These are phyloP conservation scores for Phenganax subtilis DNA, from an alignment of 92 coral and sea anemone species.

Conservation along the genomic window DNA sequence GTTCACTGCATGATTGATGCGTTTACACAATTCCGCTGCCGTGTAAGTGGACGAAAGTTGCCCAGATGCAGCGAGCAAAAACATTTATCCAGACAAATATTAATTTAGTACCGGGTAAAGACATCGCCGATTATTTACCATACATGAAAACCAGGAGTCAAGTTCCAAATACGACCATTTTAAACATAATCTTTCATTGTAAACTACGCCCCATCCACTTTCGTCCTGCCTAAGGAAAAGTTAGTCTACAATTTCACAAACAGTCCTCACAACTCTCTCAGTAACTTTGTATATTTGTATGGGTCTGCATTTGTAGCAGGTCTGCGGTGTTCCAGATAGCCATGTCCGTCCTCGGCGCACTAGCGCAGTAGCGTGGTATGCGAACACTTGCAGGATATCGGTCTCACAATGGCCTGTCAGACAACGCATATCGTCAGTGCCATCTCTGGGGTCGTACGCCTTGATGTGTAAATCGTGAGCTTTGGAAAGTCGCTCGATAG, in stretches of 20 bases:
- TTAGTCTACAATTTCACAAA: neutral
- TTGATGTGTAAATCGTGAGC: slow-evolving; percentile 81
- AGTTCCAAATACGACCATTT: no score
- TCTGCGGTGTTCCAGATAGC: slow-evolving; percentile 87
- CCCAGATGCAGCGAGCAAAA: no score
- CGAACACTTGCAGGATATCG: slow-evolving; percentile 77
- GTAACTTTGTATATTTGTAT: slow-evolving; percentile 80
- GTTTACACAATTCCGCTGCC: no score
- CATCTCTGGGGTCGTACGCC: slow-evolving; percentile 85
- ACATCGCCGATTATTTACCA: no score
- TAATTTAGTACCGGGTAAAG: no score
- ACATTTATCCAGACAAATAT: no score
- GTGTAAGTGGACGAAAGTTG: no score
- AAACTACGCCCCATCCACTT: no score
- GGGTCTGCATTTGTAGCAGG: slow-evolving; percentile 97
- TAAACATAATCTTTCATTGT: no score
- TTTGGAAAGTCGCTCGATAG: slow-evolving; percentile 73
- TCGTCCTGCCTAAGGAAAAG: no score
- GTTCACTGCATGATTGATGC: no score
- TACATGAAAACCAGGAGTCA: no score
- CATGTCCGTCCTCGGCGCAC: slow-evolving; percentile 86
- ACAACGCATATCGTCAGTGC: slow-evolving; percentile 75
- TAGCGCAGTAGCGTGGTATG: slow-evolving; percentile 87
- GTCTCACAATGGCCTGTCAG: slow-evolving; percentile 83
- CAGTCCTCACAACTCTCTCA: slow-evolving; percentile 78